Evolutionary conservation across 1,140 invertebrate genomes (phyloP).

Genomic region (Meloidogyne chitwoodi): DNA sequence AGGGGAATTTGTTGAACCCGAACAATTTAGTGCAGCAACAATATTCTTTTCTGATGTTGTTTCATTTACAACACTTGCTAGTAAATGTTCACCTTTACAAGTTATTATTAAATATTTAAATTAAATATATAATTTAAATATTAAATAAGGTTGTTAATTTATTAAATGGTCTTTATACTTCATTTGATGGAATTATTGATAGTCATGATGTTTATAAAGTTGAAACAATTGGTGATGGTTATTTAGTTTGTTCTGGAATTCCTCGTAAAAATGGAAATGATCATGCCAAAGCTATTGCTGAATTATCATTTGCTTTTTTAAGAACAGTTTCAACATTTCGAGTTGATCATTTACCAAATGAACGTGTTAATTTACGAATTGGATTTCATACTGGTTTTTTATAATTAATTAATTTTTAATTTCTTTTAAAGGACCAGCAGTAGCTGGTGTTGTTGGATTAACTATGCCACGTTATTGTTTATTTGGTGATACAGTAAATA

Average conservation of each 20-base stretch:
- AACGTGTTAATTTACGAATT: constrained; percentile 66
- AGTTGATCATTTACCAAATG: constrained; percentile 28
- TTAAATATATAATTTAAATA: constrained; percentile 59
- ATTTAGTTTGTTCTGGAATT: constrained; percentile 75
- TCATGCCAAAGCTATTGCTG: constrained; percentile 83
- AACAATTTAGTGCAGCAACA: constrained; percentile 84
- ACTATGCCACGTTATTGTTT: constrained; percentile 77
- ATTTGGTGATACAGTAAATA: constrained; percentile 70
- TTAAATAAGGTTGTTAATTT: constrained; percentile 79
- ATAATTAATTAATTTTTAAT: constrained; percentile 1
- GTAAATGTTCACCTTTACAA: constrained; percentile 83
- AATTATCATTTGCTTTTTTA: constrained; percentile 32
- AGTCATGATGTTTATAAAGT: constrained; percentile 77
- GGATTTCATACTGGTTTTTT: constrained; percentile 79
- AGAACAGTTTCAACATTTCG: constrained; percentile 24
- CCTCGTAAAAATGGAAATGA: constrained; percentile 77
- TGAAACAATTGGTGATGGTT: constrained; percentile 89
- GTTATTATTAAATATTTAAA: constrained; percentile 65
- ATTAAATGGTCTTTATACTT: constrained; percentile 87
- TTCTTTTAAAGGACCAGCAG: constrained; percentile 3
- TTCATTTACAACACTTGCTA: constrained; percentile 91
- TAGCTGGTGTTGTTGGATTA: constrained; percentile 43
- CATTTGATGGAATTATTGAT: constrained; percentile 86
- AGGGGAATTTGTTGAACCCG: constrained; percentile 83
- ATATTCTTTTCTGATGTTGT: constrained; percentile 99